Evolutionary conservation across 2,888 invertebrate species (phyloP), one percentile per base, ranked within the genome.

Genomic region (Epistrophella euchroma): DNA sequence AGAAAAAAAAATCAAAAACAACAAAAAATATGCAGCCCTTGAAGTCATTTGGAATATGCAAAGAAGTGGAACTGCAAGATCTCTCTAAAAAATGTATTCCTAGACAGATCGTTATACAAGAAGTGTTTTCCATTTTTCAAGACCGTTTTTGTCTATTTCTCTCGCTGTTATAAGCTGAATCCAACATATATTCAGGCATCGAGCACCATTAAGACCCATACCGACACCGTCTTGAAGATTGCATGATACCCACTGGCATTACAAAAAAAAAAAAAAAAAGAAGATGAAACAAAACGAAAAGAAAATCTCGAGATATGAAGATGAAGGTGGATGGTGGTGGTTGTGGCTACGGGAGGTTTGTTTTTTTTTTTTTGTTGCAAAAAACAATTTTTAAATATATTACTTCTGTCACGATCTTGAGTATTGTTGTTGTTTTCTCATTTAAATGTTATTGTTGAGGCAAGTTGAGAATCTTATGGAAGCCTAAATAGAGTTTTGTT

Each of bases 121-220:
- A 86, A 78, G 86, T 86, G 64, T 82, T 85, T 85, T 85, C 76
- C 85, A 81, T 85, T 85, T 81, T 85, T 77, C 81, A 76, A 73
- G 62, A 56, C 35, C 37, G 60, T 76, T 72, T 80, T 72, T 60
- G 68, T 70, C 76, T 85, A 72, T 72, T 58, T 64, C 25, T 55
- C 40, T 35, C 17, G 13, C 17, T n/a, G n/a, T n/a, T n/a, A n/a
- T n/a, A n/a, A n/a, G n/a, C n/a, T 37, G 19, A 35, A 56, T 52
- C 11, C 25, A 43, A 70, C 71, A 50, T 55, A 50, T 55, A 62
- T 40, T 35, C 71, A 52, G 6, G 28, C 25, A 71, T 45, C 45
- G 19, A 58, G 75, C 52, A 43, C 6, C 25, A 28, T 52, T 15
- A 28, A 52, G 52, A 25, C 52, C 52, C 52, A 28, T 52, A 52